phyloP scores from a whole-genome alignment of 2,888 invertebrate genomes.

The Pseudococcus jackbeardsleyi region DNA sequence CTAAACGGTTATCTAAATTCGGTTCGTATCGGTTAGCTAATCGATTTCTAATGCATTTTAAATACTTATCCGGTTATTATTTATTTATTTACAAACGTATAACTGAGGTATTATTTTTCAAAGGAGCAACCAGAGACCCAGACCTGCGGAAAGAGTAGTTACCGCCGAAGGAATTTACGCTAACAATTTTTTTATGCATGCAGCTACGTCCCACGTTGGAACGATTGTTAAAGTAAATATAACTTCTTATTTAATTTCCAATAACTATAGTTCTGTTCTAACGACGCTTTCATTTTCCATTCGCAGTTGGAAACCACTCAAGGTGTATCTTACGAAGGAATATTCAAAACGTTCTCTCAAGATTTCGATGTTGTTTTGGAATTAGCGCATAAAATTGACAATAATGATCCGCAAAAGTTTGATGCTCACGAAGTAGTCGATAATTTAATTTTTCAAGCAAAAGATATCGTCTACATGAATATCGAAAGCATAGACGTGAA shows the following conservation, averaged over 20 bases:
- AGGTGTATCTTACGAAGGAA: constrained; percentile 88
- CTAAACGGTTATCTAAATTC: constrained; percentile 5
- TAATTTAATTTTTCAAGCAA: constrained; percentile 55
- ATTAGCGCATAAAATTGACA: constrained; percentile 85
- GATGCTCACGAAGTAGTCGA: constrained; percentile 57
- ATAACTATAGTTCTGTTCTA: background rate
- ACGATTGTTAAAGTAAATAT: constrained; percentile 74
- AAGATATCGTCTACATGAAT: constrained; percentile 63
- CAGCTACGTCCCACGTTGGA: constrained; percentile 87
- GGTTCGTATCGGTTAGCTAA: constrained; percentile 20
- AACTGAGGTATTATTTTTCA: constrained; percentile 3
- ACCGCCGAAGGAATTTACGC: constrained; percentile 87
- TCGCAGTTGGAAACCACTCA: constrained; percentile 82
- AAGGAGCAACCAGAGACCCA: constrained; percentile 26
- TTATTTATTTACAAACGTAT: background rate
- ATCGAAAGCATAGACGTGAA: constrained; percentile 33
- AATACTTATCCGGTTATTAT: background rate
- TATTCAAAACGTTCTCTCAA: constrained; percentile 90
- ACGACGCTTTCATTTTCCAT: background rate
- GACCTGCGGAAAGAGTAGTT: constrained; percentile 49
- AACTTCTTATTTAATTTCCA: background rate
- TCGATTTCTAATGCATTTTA: constrained; percentile 38
- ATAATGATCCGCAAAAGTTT: constrained; percentile 46
- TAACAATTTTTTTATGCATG: constrained; percentile 92
- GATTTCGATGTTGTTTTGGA: constrained; percentile 91